Conservation (phyloP, 2,888 invertebrate species). For the Eupithecia subumbrata region DNA sequence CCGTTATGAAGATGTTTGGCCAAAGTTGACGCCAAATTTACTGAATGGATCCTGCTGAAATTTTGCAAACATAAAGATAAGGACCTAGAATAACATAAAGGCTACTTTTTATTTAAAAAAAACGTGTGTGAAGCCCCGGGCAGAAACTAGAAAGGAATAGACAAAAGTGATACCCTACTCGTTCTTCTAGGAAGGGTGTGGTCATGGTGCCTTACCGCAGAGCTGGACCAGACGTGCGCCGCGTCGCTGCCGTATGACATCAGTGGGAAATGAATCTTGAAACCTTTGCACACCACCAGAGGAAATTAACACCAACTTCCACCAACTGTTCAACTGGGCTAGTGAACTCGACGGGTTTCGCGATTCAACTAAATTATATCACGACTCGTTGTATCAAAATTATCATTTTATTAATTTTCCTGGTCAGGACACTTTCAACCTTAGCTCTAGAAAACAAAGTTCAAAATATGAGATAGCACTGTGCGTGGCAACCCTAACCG, state of each 20-base stretch:
- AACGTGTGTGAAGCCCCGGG: no score
- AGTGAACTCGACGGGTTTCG: conserved; percentile 44
- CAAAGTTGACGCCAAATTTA: no score
- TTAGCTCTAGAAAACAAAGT: conserved; percentile 6
- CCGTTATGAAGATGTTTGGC: no score
- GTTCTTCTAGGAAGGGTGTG: not conserved
- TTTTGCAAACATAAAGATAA: no score
- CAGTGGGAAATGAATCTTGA: conserved; percentile 84
- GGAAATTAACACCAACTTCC: conserved; percentile 48
- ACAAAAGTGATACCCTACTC: no score
- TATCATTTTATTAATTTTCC: conserved; percentile 63
- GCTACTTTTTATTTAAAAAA: no score
- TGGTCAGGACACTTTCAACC: conserved; percentile 41
- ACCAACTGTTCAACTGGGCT: conserved; percentile 41
- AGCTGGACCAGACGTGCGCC: conserved; percentile 82
- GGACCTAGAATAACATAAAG: no score
- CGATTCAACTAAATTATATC: conserved; percentile 72
- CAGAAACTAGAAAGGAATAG: no score
- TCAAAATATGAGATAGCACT: conserved; percentile 38
- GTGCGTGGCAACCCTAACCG: conserved; percentile 55
- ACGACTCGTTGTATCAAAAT: conserved; percentile 60
- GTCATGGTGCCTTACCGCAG: conserved; percentile 63
- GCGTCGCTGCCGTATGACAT: conserved; percentile 83
- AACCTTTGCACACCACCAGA: conserved; percentile 61
- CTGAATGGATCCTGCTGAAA: no score